Conservation (phyloP, 1,140 invertebrate genomes). For the Drosophila mauritiana region DNA sequence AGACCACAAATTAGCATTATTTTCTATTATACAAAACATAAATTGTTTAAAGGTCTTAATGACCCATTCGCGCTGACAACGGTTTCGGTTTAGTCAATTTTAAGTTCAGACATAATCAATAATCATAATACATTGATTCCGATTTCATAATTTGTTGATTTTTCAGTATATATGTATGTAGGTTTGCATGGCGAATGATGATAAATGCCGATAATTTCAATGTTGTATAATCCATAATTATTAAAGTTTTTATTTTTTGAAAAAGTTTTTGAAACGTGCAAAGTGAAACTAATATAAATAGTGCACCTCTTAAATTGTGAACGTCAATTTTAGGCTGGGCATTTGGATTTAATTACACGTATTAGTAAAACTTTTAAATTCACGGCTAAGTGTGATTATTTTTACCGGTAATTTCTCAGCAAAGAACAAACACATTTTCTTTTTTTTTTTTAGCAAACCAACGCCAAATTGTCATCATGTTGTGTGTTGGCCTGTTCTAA, state of each 20-base stretch:
- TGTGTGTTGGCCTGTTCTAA: constrained; percentile 13
- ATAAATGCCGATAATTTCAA: constrained; percentile 12
- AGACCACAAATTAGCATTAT: constrained; percentile 52
- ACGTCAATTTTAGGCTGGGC: too few species aligned
- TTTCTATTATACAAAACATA: constrained; percentile 48
- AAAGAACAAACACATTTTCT: constrained; percentile 14
- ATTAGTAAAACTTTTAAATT: constrained; percentile 55
- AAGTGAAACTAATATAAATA: too few species aligned
- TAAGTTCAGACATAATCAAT: constrained; percentile 9
- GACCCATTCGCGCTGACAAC: constrained; percentile 38
- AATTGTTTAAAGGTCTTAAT: constrained; percentile 45
- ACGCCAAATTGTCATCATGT: constrained; percentile 36
- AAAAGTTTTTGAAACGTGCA: constrained; percentile 3
- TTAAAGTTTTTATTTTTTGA: constrained; percentile 37
- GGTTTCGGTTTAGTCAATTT: constrained; percentile 64
- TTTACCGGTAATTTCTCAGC: constrained; percentile 20
- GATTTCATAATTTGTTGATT: constrained; percentile 36
- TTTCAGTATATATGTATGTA: not conserved
- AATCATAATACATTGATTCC: constrained; percentile 1
- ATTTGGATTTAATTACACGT: constrained; percentile 5
- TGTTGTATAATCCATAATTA: constrained; percentile 36
- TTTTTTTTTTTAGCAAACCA: constrained; percentile 13
- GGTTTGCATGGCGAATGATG: not conserved
- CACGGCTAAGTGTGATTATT: constrained; percentile 57
- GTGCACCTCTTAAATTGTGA: too few species aligned